These are phyloP conservation scores for Onchidella celtica DNA, from an alignment of 2,888 invertebrate species.

Conservation along the genomic window DNA sequence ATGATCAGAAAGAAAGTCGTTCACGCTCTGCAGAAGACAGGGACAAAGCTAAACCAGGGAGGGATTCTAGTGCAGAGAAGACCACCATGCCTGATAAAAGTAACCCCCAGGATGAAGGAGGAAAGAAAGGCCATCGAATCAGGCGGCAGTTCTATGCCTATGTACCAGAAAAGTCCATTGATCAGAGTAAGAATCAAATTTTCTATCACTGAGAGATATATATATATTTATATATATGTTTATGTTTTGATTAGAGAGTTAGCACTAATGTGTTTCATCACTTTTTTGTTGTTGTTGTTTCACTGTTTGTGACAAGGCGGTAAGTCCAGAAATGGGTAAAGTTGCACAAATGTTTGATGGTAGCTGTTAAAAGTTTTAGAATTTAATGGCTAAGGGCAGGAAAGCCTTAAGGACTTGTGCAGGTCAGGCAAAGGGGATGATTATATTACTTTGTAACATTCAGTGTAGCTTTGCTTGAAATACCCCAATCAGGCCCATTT, in stretches of 20 bases:
- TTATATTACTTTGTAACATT: too few species aligned
- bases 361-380: too few species aligned
- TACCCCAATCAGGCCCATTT: too few species aligned
- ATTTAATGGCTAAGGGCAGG: too few species aligned
- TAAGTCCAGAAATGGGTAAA: too few species aligned
- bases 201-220: background rate
- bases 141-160: slow-evolving; percentile 52
- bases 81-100: background rate
- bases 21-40: slow-evolving; percentile 21
- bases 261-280: too few species aligned
- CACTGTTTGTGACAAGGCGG: too few species aligned
- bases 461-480: too few species aligned
- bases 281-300: too few species aligned
- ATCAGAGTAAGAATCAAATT: slow-evolving; percentile 50
- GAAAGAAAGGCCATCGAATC: slow-evolving; percentile 38
- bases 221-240: background rate
- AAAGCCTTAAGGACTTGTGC: too few species aligned
- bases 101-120: slow-evolving; percentile 39
- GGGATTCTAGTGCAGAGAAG: slow-evolving; percentile 13
- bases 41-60: slow-evolving; percentile 29
- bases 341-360: too few species aligned
- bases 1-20: slow-evolving; percentile 19
- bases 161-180: slow-evolving; percentile 52
- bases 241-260: background rate
- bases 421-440: too few species aligned